Percentiles rank a stretch among this genome's conserved stretches.
phyloP scores from a whole-genome alignment of 2,888 invertebrate species.

The Phaedon cochleariae region DNA sequence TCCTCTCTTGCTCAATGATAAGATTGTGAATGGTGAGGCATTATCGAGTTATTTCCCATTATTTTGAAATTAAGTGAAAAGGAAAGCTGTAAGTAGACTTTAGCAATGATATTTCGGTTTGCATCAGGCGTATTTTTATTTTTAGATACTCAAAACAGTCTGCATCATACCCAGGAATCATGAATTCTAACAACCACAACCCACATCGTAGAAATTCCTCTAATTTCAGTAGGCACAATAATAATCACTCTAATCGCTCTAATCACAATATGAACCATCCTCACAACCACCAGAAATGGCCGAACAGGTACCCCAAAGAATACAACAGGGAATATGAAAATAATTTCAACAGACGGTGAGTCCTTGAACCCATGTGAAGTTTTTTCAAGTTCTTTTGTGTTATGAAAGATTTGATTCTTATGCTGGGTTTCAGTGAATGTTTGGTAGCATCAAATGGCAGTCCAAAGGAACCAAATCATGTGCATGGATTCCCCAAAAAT shows the following conservation, averaged over 20 bases:
- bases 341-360: conserved; percentile 59
- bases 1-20: conserved; percentile 55
- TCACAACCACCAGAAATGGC: conserved; percentile 60
- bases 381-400: conserved; percentile 14
- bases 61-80: conserved; percentile 16
- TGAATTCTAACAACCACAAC: conserved; percentile 62
- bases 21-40: conserved; percentile 41
- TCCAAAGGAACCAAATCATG: conserved; percentile 59
- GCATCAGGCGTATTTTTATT: conserved; percentile 35
- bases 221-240: conserved; percentile 58
- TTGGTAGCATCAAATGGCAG: conserved; percentile 57
- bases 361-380: conserved; percentile 28
- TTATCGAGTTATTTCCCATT: conserved; percentile 24
- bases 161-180: conserved; percentile 43
- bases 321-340: conserved; percentile 61
- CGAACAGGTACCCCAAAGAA: conserved; percentile 60
- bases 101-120: conserved; percentile 28
- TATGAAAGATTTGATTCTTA: background rate
- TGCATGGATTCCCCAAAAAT: conserved; percentile 60
- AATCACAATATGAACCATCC: conserved; percentile 49
- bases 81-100: conserved; percentile 25
- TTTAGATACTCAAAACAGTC: conserved; percentile 33
- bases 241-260: conserved; percentile 57
- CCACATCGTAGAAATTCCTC: conserved; percentile 58
- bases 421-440: conserved; percentile 54